Conservation (phyloP, 2,888 invertebrate species). For the Conomelus anceps region DNA sequence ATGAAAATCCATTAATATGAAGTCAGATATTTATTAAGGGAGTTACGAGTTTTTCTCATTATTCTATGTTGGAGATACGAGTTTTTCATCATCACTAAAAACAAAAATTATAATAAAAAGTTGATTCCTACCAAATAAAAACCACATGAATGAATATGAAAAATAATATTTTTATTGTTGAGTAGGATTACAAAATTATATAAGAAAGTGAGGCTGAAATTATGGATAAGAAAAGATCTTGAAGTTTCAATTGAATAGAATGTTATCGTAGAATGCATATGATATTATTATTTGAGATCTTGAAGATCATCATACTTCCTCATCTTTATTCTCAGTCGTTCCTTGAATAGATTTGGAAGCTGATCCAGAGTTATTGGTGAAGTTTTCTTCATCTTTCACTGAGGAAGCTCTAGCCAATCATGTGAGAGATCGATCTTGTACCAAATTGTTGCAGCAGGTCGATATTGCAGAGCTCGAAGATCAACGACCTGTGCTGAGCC, state of each 20-base stretch:
- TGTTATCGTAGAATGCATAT: not conserved
- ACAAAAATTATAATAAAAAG: not conserved
- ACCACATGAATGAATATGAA: not conserved
- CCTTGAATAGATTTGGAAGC: not conserved
- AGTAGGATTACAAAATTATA: not conserved
- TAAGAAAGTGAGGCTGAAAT: not conserved
- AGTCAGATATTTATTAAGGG: not conserved
- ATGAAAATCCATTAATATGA: not conserved
- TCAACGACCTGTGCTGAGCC: not conserved
- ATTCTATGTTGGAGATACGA: conserved; percentile 11
- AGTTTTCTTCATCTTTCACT: conserved; percentile 5
- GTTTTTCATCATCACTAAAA: not conserved
- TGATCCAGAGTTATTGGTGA: not conserved
- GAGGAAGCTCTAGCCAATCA: conserved; percentile 1
- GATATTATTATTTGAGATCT: conserved; percentile 1
- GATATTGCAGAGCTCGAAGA: conserved; percentile 2
- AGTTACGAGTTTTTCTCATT: conserved; percentile 10
- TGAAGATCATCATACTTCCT: conserved; percentile 14
- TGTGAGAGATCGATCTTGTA: not conserved
- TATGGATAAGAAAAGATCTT: not conserved
- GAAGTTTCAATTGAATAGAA: not conserved
- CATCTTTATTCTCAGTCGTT: conserved; percentile 10
- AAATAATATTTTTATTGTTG: not conserved
- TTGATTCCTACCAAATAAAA: not conserved
- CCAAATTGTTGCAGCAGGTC: not conserved